Evolutionary conservation across 1,140 invertebrate species (phyloP), one percentile per base, ranked within the genome.

Genomic region (Drosophila insularis): DNA sequence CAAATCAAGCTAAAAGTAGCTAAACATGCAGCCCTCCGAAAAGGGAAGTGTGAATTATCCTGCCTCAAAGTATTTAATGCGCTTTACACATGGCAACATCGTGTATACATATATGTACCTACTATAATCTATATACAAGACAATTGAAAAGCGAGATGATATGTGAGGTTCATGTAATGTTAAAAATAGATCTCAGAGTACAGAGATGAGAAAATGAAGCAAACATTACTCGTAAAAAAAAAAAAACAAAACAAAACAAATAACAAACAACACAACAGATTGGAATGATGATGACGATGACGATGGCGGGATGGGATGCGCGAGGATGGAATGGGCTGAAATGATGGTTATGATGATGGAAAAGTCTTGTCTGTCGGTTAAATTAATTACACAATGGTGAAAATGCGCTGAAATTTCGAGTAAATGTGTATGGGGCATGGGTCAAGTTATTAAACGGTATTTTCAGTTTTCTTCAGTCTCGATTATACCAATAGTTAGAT

Each of bases 51-150:
- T 87, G 82, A 87, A 87, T 89, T 87, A 87, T 87, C 82, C 84
- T 80, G 82, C 84, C 82, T 89, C 72, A 80, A 87, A 87, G 82
- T 87, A 87, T 87, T 87, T 87, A 87, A 87, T 82, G 76, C 82
- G 82, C 75, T 82, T 79, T 74, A 73, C 84, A 80, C 67, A 82
- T 77, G 76, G 50, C 74, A 78, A 69, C 68, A 43, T 23, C 35
- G 35, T 23, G 43, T 14, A 78, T 66, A 66, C 39, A 70, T 43
- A 37, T 17, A 17, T 32, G 7, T 1, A 61, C 27, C 27, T 14
- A 11, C 8, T 35, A 11, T 35, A 35, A 10, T 10, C 32, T 35
- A 58, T 19, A 21, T 40, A 40, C 27, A 62, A 65, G 23, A 50
- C 62, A 58, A 71, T 71, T 61, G 67, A 65, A 69, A 50, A 62